phyloP scores from a whole-genome alignment of 2,888 invertebrate species.

The Lasioglossum calceatum region DNA sequence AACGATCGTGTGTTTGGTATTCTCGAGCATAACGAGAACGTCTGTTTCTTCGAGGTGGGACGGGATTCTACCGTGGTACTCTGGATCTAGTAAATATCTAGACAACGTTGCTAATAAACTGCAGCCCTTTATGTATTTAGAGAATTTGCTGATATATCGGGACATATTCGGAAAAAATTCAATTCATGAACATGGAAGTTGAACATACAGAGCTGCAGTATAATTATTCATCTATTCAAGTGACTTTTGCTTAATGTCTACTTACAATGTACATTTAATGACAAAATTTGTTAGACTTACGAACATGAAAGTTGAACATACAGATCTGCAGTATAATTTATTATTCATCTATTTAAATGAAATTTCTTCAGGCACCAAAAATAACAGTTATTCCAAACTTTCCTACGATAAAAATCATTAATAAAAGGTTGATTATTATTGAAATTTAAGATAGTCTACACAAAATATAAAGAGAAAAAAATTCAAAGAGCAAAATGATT shows the following conservation, averaged over 20 bases:
- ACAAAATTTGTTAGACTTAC: too few relatives aligned
- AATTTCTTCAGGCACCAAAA: too few relatives aligned
- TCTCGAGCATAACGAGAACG: conserved; percentile 51
- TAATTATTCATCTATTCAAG: not conserved
- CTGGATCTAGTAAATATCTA: conserved; percentile 85
- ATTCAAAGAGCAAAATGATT: too few relatives aligned
- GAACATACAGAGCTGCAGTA: not conserved
- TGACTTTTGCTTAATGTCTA: not conserved
- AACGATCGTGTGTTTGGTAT: conserved; percentile 34
- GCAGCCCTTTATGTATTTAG: not conserved
- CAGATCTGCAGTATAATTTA: too few relatives aligned
- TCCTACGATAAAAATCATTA: too few relatives aligned
- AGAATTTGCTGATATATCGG: not conserved
- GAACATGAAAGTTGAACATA: too few relatives aligned
- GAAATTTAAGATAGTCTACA: too few relatives aligned
- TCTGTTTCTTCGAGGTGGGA: conserved; percentile 85
- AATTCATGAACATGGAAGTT: not conserved
- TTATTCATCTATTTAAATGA: too few relatives aligned
- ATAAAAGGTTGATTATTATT: too few relatives aligned
- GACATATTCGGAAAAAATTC: not conserved
- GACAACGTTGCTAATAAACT: conserved; percentile 29
- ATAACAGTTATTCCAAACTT: too few relatives aligned
- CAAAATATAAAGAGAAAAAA: too few relatives aligned
- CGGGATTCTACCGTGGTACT: conserved; percentile 86
- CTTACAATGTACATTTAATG: not conserved